Base-by-base conservation (phyloP, 2,888 invertebrate genomes). In the Caenorhabditis afra region DNA sequence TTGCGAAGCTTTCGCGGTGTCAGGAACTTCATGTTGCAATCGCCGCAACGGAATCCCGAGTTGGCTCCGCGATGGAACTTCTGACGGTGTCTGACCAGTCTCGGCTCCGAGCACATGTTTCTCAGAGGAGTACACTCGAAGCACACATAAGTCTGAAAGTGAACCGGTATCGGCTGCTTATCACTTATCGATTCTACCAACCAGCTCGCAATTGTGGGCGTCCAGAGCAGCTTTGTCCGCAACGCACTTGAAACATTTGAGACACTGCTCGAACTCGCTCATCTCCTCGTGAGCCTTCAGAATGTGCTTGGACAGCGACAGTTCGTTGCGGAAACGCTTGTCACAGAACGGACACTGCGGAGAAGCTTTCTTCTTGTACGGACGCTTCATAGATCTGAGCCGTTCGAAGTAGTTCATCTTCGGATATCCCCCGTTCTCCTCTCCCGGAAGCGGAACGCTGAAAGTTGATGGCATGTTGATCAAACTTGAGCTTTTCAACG, bases 281-380 rank as follows among this genome's bases (percentile, higher is more conserved):
- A 76, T 79, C 39, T 90, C 89, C 12, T 86, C 81, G 75, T 90
- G 90, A 58, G 87, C 76, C 37, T 82, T 82, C 0, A 41, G 20
- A 23, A 84, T 58, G 55, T 90, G 90, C 50, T 90, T 89, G 73
- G 87, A 87, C 18, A 90, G 82, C 7, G 88, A 88, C 49, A 86
- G 79, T 52, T 90, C 90, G 75, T 90, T 89, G 29, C 89, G 82
- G 73, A 87, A 90, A 10, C 90, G 87, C 67, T 90, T 90, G 77
- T 90, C 90, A 76, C 90, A 90, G 68, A 90, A 90, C 12, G 90
- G 88, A 70, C 90, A 90, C 58, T 90, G 90, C 7, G 90, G 90
- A 3, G 88, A 89, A 7, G 68, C 73, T 75, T 90, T 90, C 81
- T 90, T 90, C 65, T 87, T 87, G 76, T 86, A 90, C 14, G 84